Conservation (phyloP, 2,797 vertebrate genomes). For the Pseudotriccus pelzelni region DNA sequence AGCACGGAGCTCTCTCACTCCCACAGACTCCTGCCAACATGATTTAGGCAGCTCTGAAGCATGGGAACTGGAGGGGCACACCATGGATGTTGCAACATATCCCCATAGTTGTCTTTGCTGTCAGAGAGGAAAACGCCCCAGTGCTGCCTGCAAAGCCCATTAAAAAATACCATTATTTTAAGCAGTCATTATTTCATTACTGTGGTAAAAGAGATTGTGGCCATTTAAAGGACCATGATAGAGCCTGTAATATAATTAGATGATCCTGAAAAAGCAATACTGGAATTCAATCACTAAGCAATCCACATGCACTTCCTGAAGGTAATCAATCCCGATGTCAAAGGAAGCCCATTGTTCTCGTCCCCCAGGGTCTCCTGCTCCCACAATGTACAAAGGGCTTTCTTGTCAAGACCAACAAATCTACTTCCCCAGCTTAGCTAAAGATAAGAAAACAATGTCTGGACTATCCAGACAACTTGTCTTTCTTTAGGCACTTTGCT, state of each 20-base stretch:
- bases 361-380: constrained; percentile 16
- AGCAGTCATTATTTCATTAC: constrained; percentile 18
- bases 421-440: constrained; percentile 5
- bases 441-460: constrained; percentile 32
- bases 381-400: constrained; percentile 1
- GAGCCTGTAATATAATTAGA: constrained; percentile 41
- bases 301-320: constrained; percentile 29
- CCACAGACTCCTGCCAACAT: accelerated
- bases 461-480: background rate
- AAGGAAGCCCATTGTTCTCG: constrained; percentile 39
- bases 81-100: background rate
- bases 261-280: constrained; percentile 41
- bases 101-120: accelerated
- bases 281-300: constrained; percentile 50
- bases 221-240: constrained; percentile 5
- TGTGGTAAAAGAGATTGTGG: background rate
- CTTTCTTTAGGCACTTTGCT: background rate
- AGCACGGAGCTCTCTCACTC: accelerated
- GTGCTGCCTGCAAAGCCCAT: accelerated
- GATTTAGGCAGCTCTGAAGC: background rate
- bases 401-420: constrained; percentile 33
- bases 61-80: background rate
- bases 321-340: constrained; percentile 28
- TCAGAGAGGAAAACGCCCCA: background rate
- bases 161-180: background rate